Evolutionary conservation across 2,888 invertebrate genomes (phyloP), one percentile per base, ranked within the genome.

Genomic region (Hirtodrosophila duncani): DNA sequence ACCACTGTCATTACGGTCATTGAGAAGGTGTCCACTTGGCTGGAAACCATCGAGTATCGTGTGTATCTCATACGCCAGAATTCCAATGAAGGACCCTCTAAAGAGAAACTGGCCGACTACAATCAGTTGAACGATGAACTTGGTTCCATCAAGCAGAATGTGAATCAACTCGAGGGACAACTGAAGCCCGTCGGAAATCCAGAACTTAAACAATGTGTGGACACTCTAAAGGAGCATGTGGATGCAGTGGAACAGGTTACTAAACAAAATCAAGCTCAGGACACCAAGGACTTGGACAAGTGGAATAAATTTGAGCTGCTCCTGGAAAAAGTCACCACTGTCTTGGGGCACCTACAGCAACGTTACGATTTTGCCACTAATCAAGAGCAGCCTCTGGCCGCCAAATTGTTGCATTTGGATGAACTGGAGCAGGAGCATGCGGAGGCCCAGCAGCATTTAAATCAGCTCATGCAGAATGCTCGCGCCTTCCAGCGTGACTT

Each of bases 11-110:
- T 94, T 6, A 91, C 92, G 13, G 91, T 94, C 0, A 92, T 95
- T 33, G 93, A 95, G 85, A 93, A 92, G 0, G 92, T 96, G 27
- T 93, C 94, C 0, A 92, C 92, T 8, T 95, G 95, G 94, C 84
- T 96, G 29, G 94, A 95, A 87, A 94, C 93, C 16, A 93, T 95
- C 51, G 94, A 94, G 82, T 94, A 94, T 67, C 90, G 91, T 70
- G 92, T 94, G 33, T 92, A 91, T 69, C 83, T 91, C 14, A 89
- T 89, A 53, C 83, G 88, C n/a, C 89, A 90, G 63, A 88, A 89
- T 82, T 89, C 88, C 0, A 88, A 88, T 11, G 88, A 90, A 34
- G 89, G 89, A 7, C 89, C 90, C 1, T 89, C 91, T n/a, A 88
- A 90, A 68, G 89, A 89, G 57, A 88, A 91, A 57, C 85, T 92